Evolutionary conservation across 1,140 invertebrate species (phyloP), one percentile per base, ranked within the genome.

Genomic region (Drosophila navojoa): DNA sequence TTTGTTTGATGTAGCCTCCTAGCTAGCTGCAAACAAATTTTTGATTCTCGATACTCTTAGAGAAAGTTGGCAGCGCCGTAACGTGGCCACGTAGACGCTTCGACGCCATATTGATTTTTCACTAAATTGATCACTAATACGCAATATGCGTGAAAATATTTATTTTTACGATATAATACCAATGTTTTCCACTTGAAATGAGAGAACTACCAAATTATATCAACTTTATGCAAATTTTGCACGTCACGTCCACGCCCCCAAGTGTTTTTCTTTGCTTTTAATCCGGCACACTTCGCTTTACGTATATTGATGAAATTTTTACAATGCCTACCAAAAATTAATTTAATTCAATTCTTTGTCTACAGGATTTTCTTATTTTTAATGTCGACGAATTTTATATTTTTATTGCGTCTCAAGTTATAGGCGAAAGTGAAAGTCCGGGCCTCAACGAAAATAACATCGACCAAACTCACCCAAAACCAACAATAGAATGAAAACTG

Each of bases 31-130:
- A 50, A 22, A 50, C 5, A 6, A 74, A 49, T 38, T 11, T 27
- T 50, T 11, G n/a, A 15, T 27, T 32, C 19, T 62, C 6, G 11
- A 55, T 32, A 60, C 40, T 60, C 40, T 45, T 70, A n/a, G 22
- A 67, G n/a, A 9, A 16, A 77, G 74, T 79, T 73, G 77, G 74
- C 77, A 79, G 69, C 63, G 42, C 74, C 49, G 44, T 42, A 19
- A 13, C 5, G 22, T 29, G 57, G 72, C 59, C 77, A 79, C 77
- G 77, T 79, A 69, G 69, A 57, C 54, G 63, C 59, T 40, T 38
- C 57, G 74, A 70, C 77, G 77, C 77, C 77, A 79, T 79, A 73
- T 79, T 79, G 77, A 75, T 79, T 79, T 79, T 79, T 76, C 75
- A 63, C 68, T 29, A 13, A 68, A 47, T 72, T 79, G 72, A 64